Base-by-base conservation (phyloP, 2,797 vertebrate genomes). In the Pogoniulus pusillus region DNA sequence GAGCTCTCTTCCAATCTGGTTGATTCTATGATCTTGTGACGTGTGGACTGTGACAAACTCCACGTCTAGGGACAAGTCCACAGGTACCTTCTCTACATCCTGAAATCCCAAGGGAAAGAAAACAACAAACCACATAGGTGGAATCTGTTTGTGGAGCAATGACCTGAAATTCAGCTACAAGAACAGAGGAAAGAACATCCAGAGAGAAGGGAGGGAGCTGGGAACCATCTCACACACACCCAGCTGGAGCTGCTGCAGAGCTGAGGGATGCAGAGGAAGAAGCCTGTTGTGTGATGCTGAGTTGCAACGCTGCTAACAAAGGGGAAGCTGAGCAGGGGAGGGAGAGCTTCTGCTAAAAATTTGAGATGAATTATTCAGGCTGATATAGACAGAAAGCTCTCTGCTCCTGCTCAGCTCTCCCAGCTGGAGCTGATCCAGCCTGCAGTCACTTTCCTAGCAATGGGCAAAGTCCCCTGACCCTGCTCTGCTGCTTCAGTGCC, bases 281-380 rank as follows among this genome's bases (percentile, higher is more conserved):
- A 26, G 51, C 35, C 49, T 4, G 49, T 27, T n/a, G 49, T 53
- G 60, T 4, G 60, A 47, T 41, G 32, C 18, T 0, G 0, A 69
- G 53, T 5, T 23, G 54, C 76, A 54, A 16, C 0, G 2, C 54
- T 22, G 35, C 80, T 43, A 62, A 60, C 35, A 26, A 39, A 45
- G 6, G 12, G 32, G 74, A 55, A 65, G 80, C 43, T 69, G 64
- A 43, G 49, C 64, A 64, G 29, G 29, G 51, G 23, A 66, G 54
- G 72, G 27, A 91, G 59, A 89, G 78, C 30, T 86, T 20, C 86
- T 43, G 59, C 91, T 85, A 35, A 90, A 79, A 87, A 70, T 60
- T 79, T 29, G 47, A 68, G 78, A 79, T 93, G 35, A 95, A 94
- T 93, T 93, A 93, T 95, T 95, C 92, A 96, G 81, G 69, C 64